These are phyloP conservation scores for Daubentonia madagascariensis DNA, from an alignment of 2,113 vertebrate species.

Conservation along the genomic window DNA sequence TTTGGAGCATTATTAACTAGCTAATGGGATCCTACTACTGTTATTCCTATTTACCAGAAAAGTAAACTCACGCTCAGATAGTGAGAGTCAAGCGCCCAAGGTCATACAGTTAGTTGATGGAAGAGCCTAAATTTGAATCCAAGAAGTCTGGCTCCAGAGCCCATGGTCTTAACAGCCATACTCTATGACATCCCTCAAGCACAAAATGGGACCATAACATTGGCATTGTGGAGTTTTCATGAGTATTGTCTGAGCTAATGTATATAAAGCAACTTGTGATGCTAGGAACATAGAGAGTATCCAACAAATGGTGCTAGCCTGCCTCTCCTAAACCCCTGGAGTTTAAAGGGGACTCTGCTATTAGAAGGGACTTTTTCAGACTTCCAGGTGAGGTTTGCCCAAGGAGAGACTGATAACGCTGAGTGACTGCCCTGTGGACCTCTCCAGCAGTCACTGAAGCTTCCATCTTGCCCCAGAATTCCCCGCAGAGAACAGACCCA, in stretches of 20 bases:
- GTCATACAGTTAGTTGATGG: background rate
- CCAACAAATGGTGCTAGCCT: accelerated
- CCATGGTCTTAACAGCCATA: background rate
- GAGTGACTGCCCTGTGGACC: background rate
- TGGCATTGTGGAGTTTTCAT: background rate
- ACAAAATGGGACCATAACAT: background rate
- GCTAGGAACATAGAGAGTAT: background rate
- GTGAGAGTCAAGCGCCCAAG: background rate
- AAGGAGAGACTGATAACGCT: background rate
- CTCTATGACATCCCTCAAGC: background rate
- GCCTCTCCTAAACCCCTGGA: accelerated
- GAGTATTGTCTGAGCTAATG: background rate
- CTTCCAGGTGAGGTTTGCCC: background rate
- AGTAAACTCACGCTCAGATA: background rate
- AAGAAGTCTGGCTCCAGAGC: background rate
- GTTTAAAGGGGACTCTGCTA: background rate
- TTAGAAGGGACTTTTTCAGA: background rate
- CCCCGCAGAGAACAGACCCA: background rate
- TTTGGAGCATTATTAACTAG: no score
- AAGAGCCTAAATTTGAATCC: background rate
- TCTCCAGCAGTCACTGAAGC: background rate
- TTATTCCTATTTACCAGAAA: background rate
- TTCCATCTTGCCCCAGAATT: background rate
- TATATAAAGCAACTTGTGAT: background rate
- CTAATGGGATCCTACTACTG: background rate